A percentile compares a stretch with the other conserved stretches of the same genome.
phyloP scores from a whole-genome alignment of 2,113 vertebrate species.

The Fukomys damarensis region DNA sequence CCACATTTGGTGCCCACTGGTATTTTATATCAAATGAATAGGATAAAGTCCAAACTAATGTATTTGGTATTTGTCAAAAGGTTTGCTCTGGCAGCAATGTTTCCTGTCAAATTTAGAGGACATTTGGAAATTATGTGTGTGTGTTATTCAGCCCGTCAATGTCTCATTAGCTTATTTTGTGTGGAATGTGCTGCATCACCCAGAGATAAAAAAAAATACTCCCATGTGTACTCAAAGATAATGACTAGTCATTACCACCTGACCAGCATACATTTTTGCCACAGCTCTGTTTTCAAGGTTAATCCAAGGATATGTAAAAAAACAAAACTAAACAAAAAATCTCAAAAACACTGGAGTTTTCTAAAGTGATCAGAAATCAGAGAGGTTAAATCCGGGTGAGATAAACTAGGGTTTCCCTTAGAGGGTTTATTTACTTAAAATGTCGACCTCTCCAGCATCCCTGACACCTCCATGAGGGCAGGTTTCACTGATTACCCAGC shows the following conservation, averaged over 20 bases:
- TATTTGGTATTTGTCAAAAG: not conserved
- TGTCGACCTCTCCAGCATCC: not conserved
- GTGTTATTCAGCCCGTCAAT: slow-evolving; percentile 1
- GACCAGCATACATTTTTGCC: not conserved
- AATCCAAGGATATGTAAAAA: slow-evolving; percentile 34
- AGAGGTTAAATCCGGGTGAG: not conserved
- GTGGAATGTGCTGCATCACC: slow-evolving; percentile 18
- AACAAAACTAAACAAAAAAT: not conserved
- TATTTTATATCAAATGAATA: not conserved
- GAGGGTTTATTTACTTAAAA: slow-evolving; percentile 54
- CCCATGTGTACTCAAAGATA: not conserved
- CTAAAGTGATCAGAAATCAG: not conserved
- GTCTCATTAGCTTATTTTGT: slow-evolving; percentile 52
- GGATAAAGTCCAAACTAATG: slow-evolving; percentile 42
- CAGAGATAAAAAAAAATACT: slow-evolving; percentile 43
- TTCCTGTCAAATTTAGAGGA: slow-evolving; percentile 35
- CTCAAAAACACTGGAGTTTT: slow-evolving; percentile 29
- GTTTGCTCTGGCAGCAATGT: not conserved
- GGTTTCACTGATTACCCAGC: not conserved
- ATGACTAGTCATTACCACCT: slow-evolving; percentile 12
- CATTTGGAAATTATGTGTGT: slow-evolving; percentile 40
- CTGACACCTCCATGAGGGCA: slow-evolving; percentile 1
- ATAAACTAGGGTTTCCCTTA: not conserved
- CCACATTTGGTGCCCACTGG: not conserved
- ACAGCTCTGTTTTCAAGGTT: slow-evolving; percentile 49